A percentile compares a stretch with the other conserved stretches of the same genome.
phyloP scores from a whole-genome alignment of 2,113 vertebrate species.

The Pundamilia nyererei region DNA sequence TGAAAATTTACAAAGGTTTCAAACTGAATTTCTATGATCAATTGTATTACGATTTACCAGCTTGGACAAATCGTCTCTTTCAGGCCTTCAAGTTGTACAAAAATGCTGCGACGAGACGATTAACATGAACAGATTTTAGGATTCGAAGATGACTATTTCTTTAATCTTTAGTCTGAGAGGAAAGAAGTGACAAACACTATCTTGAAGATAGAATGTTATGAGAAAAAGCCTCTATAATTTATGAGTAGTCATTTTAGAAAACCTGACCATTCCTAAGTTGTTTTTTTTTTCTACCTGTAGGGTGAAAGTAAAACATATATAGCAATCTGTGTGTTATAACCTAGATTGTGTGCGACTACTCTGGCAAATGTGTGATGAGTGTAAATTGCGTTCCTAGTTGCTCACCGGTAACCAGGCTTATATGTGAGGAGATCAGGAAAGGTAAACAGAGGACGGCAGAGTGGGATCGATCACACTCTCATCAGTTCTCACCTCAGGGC shows the following conservation, averaged over 20 bases:
- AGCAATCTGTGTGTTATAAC: not conserved
- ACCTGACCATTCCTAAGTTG: not conserved
- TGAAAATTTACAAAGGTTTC: not conserved
- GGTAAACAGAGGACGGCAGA: slow-evolving; percentile 58
- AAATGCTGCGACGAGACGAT: not conserved
- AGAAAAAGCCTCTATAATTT: not conserved
- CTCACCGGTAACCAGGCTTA: slow-evolving; percentile 1
- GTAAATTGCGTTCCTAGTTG: not conserved
- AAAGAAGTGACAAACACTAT: not conserved
- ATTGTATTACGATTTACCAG: not conserved
- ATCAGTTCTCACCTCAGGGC: slow-evolving; percentile 66
- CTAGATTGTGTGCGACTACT: not conserved
- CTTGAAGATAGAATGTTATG: not conserved
- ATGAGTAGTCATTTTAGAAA: not conserved
- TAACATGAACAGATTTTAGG: not conserved
- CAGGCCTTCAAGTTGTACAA: not conserved
- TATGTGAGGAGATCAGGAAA: slow-evolving; percentile 30
- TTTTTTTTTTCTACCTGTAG: not conserved
- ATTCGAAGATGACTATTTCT: not conserved
- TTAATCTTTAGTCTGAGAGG: not conserved
- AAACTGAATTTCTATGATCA: not conserved
- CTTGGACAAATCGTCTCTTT: not conserved
- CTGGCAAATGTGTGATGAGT: slow-evolving; percentile 17
- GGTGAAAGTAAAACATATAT: not conserved
- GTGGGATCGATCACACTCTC: slow-evolving; percentile 69